phyloP scores from a whole-genome alignment of 2,113 vertebrate genomes.

The Cathartes aura region DNA sequence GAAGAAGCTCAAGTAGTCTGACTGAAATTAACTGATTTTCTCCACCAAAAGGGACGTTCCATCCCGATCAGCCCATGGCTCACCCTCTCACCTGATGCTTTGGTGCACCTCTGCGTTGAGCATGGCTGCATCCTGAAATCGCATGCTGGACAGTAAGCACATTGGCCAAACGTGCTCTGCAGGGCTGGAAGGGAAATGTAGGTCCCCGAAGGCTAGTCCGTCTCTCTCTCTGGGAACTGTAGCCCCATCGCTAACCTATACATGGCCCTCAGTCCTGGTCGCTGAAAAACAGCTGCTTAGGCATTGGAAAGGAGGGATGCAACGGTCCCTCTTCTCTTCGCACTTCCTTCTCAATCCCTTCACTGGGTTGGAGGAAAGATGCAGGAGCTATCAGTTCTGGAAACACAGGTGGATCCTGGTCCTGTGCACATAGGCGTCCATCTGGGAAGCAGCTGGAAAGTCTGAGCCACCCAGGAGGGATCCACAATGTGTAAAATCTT shows the following conservation, averaged over 20 bases:
- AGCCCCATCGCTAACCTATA: neutral
- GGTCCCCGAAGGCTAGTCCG: neutral
- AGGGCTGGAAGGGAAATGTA: neutral
- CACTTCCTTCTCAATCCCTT: neutral
- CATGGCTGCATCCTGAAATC: neutral
- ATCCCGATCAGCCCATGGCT: neutral
- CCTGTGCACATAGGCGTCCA: neutral
- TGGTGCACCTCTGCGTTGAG: neutral
- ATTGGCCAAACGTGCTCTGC: neutral
- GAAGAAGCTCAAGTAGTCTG: neutral
- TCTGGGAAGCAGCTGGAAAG: neutral
- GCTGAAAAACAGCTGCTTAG: neutral
- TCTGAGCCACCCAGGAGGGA: neutral
- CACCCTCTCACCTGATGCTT: neutral
- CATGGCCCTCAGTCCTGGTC: neutral
- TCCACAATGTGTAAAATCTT: neutral
- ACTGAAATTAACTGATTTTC: neutral
- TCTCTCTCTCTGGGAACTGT: neutral
- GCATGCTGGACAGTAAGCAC: fast-evolving
- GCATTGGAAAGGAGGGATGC: neutral
- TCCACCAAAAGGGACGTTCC: neutral
- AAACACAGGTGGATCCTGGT: neutral
- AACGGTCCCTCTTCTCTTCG: neutral
- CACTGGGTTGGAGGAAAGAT: neutral
- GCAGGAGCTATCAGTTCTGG: neutral